A percentile compares a stretch with the other conserved stretches of the same genome.
Evolutionary conservation across 2,888 invertebrate genomes (phyloP).

Genomic region (Cephus rjabovi): DNA sequence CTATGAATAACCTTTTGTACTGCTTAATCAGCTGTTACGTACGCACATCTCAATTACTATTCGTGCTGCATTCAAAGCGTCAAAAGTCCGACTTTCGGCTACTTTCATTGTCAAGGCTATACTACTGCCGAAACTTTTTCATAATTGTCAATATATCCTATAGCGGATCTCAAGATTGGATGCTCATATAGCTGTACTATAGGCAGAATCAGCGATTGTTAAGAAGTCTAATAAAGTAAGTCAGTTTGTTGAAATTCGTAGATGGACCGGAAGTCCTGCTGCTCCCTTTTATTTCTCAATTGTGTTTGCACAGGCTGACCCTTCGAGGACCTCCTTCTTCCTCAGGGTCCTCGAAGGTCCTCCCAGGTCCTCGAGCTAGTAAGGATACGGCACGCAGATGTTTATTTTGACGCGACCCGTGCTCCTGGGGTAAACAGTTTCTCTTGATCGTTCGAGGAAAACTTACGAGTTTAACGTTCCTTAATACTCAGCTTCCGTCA

Average conservation of each 20-base stretch:
- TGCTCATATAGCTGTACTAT: not conserved
- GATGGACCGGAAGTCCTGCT: constrained; percentile 34
- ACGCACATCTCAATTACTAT: constrained; percentile 31
- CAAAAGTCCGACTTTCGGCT: not conserved
- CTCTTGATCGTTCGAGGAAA: constrained; percentile 4
- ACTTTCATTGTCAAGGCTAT: not conserved
- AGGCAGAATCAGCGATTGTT: not conserved
- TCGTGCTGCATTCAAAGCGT: constrained; percentile 27
- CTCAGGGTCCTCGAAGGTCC: constrained; percentile 30
- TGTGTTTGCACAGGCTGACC: constrained; percentile 47
- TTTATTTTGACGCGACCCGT: constrained; percentile 48
- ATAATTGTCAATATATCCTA: not conserved
- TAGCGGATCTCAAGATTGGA: not conserved
- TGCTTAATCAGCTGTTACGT: constrained; percentile 59
- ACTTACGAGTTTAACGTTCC: not conserved
- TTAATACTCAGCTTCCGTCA: not conserved
- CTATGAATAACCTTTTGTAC: constrained; percentile 42
- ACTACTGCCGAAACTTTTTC: not conserved
- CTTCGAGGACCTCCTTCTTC: constrained; percentile 28
- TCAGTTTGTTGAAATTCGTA: not conserved
- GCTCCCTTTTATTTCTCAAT: constrained; percentile 13
- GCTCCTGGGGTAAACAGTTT: constrained; percentile 9
- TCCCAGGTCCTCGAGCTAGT: constrained; percentile 33
- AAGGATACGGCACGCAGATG: constrained; percentile 44
- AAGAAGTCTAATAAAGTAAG: not conserved